A percentile compares a stretch with the other conserved stretches of the same genome.
Conservation (phyloP, 1,140 invertebrate species). For the Camponotus pennsylvanicus region DNA sequence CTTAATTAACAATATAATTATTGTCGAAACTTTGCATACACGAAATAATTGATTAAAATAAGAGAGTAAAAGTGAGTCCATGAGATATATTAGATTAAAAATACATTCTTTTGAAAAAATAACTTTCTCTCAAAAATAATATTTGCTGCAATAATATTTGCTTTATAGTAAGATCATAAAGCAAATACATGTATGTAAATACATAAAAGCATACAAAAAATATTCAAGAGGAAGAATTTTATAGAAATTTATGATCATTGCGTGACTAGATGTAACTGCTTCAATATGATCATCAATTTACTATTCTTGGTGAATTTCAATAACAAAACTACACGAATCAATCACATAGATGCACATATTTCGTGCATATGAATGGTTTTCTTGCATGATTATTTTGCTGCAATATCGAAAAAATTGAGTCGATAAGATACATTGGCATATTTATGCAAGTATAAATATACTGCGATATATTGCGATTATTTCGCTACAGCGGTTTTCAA, state of each 20-base stretch:
- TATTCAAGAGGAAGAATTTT: background rate
- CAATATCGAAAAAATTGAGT: background rate
- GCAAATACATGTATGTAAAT: background rate
- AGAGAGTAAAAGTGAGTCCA: too few relatives aligned
- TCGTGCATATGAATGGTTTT: background rate
- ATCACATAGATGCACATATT: background rate
- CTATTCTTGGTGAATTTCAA: background rate
- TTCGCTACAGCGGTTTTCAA: background rate
- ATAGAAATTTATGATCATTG: background rate
- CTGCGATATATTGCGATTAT: background rate
- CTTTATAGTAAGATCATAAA: too few relatives aligned
- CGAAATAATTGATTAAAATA: too few relatives aligned
- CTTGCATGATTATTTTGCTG: background rate
- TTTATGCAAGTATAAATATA: background rate
- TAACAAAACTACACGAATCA: background rate
- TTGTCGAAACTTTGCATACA: too few relatives aligned
- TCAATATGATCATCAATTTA: slow-evolving; percentile 12
- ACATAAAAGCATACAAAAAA: background rate
- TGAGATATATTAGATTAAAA: too few relatives aligned
- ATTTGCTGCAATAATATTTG: too few relatives aligned
- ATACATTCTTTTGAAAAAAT: too few relatives aligned
- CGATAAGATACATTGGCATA: background rate
- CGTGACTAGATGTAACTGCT: slow-evolving; percentile 3
- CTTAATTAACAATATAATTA: too few relatives aligned
- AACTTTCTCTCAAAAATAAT: too few relatives aligned